A percentile compares a stretch with the other conserved stretches of the same genome.
Conservation (phyloP, 2,113 vertebrate genomes). For the Gavialis gangeticus region DNA sequence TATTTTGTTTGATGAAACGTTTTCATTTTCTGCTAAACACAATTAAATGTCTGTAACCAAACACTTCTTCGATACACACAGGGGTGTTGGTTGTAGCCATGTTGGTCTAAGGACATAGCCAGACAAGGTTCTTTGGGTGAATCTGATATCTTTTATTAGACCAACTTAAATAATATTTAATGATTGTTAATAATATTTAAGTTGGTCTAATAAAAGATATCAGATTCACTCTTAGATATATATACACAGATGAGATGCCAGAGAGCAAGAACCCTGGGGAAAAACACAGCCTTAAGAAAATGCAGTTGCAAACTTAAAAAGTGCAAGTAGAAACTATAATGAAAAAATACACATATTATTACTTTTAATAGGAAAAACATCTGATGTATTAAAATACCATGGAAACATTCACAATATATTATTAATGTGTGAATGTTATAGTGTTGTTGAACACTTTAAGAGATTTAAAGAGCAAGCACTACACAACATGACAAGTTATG, state of each 20-base stretch:
- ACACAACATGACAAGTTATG: not conserved
- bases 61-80: no score
- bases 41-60: not conserved
- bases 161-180: no score
- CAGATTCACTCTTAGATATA: no score
- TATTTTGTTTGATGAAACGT: not conserved
- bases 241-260: not conserved
- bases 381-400: not conserved
- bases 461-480: not conserved
- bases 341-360: not conserved
- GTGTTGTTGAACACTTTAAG: not conserved
- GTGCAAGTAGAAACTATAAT: not conserved
- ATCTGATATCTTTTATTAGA: no score
- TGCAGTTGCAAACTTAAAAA: not conserved
- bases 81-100: no score
- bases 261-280: not conserved
- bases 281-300: not conserved
- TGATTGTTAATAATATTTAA: no score
- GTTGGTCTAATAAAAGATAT: no score
- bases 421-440: not conserved
- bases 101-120: no score
- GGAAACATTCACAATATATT: not conserved
- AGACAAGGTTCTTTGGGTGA: no score
- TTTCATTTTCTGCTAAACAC: not conserved
- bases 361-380: not conserved